Conservation (phyloP, 2,888 invertebrate species). For the Caenorhabditis parvicauda region DNA sequence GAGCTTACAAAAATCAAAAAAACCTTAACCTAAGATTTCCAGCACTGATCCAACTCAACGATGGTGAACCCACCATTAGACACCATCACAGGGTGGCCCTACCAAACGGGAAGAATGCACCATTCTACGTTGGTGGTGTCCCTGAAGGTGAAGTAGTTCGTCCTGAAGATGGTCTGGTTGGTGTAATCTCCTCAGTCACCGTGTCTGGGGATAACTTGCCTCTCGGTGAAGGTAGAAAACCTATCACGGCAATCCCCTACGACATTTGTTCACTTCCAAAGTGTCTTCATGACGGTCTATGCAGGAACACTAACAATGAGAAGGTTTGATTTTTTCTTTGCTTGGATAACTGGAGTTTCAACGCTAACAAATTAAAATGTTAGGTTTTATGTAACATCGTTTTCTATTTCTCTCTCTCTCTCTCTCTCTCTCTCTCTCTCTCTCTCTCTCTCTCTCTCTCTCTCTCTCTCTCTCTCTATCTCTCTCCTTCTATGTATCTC, state of each 20-base stretch:
- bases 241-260: conserved; percentile 15
- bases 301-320: conserved; percentile 36
- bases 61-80: conserved; percentile 11
- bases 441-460: too few species aligned
- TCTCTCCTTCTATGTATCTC: too few species aligned
- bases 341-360: too few species aligned
- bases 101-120: conserved; percentile 9
- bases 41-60: conserved; percentile 24
- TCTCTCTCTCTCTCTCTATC: too few species aligned
- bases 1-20: too few species aligned
- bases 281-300: conserved; percentile 43
- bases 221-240: conserved; percentile 29
- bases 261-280: conserved; percentile 19
- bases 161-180: conserved; percentile 6
- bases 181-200: conserved; percentile 42
- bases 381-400: too few species aligned
- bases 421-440: too few species aligned
- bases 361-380: too few species aligned
- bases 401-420: too few species aligned
- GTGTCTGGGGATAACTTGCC: conserved; percentile 38
- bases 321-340: not conserved
- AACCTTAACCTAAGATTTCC: too few species aligned
- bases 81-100: conserved; percentile 15
- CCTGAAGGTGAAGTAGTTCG: not conserved
- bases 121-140: conserved; percentile 26